Evolutionary conservation across 2,797 vertebrate species (phyloP), one percentile per base, ranked within the genome.

Genomic region (Trematomus bernacchii): DNA sequence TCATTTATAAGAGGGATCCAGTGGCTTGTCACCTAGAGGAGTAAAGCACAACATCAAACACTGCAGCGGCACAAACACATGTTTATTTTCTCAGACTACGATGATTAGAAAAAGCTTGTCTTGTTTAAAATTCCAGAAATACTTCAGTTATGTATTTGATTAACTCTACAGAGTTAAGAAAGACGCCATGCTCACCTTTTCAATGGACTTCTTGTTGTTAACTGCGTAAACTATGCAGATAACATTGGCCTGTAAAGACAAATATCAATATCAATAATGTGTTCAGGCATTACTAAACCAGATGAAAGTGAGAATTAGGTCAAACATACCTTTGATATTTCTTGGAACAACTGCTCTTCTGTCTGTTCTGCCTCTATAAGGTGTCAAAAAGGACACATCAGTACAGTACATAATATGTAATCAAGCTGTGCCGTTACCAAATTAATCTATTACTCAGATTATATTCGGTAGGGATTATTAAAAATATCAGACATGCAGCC

Each of bases 1-100:
- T 99, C 97, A 85, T 96, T 99, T 92, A 99, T 99, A 72, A 99
- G 97, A 72, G 98, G 98, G 93, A 99, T 99, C 98, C 98, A 99
- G 80, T 98, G 97, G 91, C 97, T 99, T 6, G 97, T 99, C 91
- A 99, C 98, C 98, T 99, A 83, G 19, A 78, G 82, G 11, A 73
- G 76, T 16, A 71, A 73, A 51, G 8, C 40, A 64, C 51, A 68
- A 27, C 64, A 79, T 83, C 46, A 83, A 79, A 79, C 19, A 63
- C 11, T 55, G 27, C 3, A 67, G 51, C 30, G 2, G 11, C 37
- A 30, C 4, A 4, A 63, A 70, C 19, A 16, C 1, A 54, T 30
- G 57, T 33, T 4, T 0, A 68, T 54, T 44, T 46, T 67, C 13
- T 19, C 42, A 54, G 10, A 70, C 60, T 64, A 52, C 21, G 5